Conservation (phyloP, 1,140 invertebrate genomes). For the Tetraneura akinire region DNA sequence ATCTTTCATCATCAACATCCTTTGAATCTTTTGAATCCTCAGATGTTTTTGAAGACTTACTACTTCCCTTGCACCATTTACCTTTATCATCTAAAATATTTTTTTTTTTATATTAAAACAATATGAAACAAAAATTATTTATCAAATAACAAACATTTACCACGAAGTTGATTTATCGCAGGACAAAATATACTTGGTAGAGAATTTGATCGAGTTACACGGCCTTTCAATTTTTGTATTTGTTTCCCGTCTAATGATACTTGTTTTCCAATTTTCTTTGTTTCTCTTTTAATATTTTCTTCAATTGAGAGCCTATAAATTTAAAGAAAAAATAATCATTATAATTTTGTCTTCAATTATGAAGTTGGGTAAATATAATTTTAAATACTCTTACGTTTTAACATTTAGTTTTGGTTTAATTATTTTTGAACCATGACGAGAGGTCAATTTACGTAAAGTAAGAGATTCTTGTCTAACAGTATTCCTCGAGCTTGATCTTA, state of each 20-base stretch:
- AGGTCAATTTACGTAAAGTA: constrained; percentile 32
- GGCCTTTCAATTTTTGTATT: constrained; percentile 55
- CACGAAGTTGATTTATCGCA: constrained; percentile 44
- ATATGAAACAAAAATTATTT: neutral
- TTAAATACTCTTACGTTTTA: constrained; percentile 18
- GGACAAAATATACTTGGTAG: constrained; percentile 47
- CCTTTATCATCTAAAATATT: constrained; percentile 36
- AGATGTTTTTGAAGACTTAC: constrained; percentile 36
- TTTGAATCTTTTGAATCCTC: constrained; percentile 39
- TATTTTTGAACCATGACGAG: constrained; percentile 35
- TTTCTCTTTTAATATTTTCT: constrained; percentile 53
- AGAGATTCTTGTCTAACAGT: constrained; percentile 41
- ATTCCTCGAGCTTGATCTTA: constrained; percentile 39
- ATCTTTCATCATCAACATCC: constrained; percentile 36
- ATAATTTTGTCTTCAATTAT: neutral
- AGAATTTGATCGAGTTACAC: constrained; percentile 54
- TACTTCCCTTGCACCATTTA: constrained; percentile 31
- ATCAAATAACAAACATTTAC: constrained; percentile 1
- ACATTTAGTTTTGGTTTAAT: constrained; percentile 3
- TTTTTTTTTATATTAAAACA: neutral
- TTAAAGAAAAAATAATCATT: neutral
- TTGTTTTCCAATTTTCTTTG: constrained; percentile 59
- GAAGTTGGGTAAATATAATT: neutral
- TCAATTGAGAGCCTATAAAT: constrained; percentile 48
- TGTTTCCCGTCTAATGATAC: constrained; percentile 57